Evolutionary conservation across 1,140 invertebrate species (phyloP), one percentile per base, ranked within the genome.

Genomic region (Rhagoletis zephyria): DNA sequence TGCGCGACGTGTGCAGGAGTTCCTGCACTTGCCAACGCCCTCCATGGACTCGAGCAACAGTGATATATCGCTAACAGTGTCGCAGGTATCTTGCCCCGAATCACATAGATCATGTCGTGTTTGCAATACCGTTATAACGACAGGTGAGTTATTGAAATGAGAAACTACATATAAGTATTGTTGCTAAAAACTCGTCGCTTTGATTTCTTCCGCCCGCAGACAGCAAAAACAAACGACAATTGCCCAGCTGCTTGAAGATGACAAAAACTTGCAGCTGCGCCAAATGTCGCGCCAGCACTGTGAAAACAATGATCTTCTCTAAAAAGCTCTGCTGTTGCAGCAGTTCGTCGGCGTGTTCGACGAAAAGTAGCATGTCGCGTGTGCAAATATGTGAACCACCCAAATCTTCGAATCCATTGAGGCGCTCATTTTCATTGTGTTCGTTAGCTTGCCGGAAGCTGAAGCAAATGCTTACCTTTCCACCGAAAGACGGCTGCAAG

Each of bases 401-500:
- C 16, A 81, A 56, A 45, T 48, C 87, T n/a, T 6, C 59, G 42
- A 61, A 48, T 74, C 30, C 56, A 4, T 51, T 88, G 42, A 88
- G 77, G 19, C 85, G 86, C 56, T 88, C 87, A 16, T 88, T 88
- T 60, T 88, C 87, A 0, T 19, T 88, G 61, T 88, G 87, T 63
- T 88, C 87, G 5, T 64, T 88, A 19, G 87, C 87, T 51, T 88
- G 87, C 51, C 85, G 87, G 3, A 88, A 87, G 59, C 12, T 87
- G 9, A 88, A 85, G 14, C 60, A 85, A 45, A 88, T 87, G 42
- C 16, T 87, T 5, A 64, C 67, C 45, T 48, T 70, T 5, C 81
- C 48, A 16, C 10, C 86, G 19, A 87, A 67, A 12, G 48, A 87
- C 14, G 64, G 51, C 40, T 3, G 56, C 16, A 42, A 42, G 10